Conservation (phyloP, 1,140 invertebrate genomes). For the Bactericera cockerelli region DNA sequence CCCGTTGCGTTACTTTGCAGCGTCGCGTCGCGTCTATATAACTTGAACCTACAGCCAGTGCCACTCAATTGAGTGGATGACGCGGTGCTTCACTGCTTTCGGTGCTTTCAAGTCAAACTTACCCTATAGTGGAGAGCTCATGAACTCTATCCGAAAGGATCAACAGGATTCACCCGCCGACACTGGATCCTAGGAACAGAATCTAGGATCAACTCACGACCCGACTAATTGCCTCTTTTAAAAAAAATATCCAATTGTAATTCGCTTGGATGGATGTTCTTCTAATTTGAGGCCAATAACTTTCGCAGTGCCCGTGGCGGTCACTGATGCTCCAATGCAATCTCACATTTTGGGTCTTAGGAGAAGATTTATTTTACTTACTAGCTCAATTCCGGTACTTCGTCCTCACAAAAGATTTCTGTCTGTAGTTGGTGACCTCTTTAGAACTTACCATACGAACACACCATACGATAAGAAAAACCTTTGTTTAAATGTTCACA, state of each 20-base stretch:
- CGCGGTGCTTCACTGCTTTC: no score
- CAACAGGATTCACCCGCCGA: no score
- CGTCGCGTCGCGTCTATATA: no score
- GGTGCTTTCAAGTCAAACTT: no score
- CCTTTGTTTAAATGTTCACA: no score
- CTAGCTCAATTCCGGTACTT: neutral
- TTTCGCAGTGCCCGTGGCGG: neutral
- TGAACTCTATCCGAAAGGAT: no score
- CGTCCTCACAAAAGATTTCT: neutral
- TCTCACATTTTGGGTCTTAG: neutral
- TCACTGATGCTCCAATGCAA: neutral
- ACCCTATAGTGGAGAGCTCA: no score
- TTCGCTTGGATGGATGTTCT: neutral
- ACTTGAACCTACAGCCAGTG: no score
- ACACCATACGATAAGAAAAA: no score
- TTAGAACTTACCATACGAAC: neutral
- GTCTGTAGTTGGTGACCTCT: neutral
- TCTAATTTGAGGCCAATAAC: neutral
- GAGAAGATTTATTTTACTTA: neutral
- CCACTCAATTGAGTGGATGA: no score
- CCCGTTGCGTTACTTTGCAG: no score
- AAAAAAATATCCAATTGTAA: neutral
- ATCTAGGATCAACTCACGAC: conserved; percentile 1
- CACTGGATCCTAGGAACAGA: no score
- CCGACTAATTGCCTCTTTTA: conserved; percentile 5